These are phyloP conservation scores for Epizoanthus illoricatus DNA, from an alignment of 92 coral and sea anemone species.

Conservation along the genomic window DNA sequence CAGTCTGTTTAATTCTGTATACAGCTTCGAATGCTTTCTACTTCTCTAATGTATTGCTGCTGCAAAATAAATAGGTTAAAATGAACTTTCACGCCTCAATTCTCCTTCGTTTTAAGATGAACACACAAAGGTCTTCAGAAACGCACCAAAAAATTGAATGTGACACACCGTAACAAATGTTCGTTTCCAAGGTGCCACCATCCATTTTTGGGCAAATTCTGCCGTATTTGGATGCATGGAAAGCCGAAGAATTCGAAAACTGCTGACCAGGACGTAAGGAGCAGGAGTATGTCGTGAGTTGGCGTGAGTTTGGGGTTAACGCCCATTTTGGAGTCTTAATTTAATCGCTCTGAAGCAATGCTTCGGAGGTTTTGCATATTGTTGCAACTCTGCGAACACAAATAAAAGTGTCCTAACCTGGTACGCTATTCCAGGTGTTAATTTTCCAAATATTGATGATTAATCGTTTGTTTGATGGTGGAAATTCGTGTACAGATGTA, in stretches of 20 bases:
- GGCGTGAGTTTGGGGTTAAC: slow-evolving; percentile 48
- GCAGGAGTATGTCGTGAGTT: neutral
- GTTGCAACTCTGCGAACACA: neutral
- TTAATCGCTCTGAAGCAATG: slow-evolving; percentile 1
- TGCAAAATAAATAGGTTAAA: neutral
- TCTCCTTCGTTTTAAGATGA: neutral
- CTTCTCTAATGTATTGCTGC: neutral
- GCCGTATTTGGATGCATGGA: slow-evolving; percentile 27
- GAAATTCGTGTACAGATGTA: slow-evolving; percentile 37
- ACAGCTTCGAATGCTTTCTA: neutral
- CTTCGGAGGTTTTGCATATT: slow-evolving; percentile 25
- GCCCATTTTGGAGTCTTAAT: slow-evolving; percentile 42
- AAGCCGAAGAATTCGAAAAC: slow-evolving; percentile 34
- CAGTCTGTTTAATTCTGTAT: too few species aligned
- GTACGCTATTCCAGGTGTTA: neutral
- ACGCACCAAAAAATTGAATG: neutral
- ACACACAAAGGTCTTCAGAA: neutral
- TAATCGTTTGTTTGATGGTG: neutral
- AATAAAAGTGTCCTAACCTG: neutral
- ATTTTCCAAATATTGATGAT: neutral
- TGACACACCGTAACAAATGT: neutral
- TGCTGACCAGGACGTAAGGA: slow-evolving; percentile 12
- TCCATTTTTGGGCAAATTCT: slow-evolving; percentile 6
- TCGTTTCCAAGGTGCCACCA: slow-evolving; percentile 7
- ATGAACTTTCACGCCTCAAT: neutral